These are phyloP conservation scores for Mnemiopsis leidyi DNA, from an alignment of 37 sponge, comb jelly and placozoan genomes.

Conservation along the genomic window DNA sequence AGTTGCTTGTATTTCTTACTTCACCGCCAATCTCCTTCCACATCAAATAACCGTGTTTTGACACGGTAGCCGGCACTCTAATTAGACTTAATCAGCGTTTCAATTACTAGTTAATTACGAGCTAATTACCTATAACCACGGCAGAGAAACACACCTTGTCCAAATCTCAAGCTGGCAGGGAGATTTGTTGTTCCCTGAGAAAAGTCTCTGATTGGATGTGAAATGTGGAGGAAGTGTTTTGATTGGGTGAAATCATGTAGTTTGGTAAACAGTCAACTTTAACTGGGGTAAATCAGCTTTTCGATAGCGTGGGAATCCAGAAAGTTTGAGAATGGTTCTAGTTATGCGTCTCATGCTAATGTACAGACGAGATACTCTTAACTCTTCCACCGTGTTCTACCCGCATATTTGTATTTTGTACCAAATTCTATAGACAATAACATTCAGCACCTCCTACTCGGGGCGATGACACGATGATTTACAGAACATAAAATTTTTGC, in stretches of 20 bases:
- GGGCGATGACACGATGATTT: too few relatives aligned
- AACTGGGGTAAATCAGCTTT: neutral
- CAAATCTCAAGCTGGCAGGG: neutral
- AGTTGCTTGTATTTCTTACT: neutral
- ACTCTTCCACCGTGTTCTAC: too few relatives aligned
- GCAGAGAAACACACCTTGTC: neutral
- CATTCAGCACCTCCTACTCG: too few relatives aligned
- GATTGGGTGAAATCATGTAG: neutral
- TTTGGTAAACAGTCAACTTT: neutral
- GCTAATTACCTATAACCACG: neutral
- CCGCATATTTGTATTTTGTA: too few relatives aligned
- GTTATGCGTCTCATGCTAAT: too few relatives aligned
- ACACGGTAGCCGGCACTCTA: neutral
- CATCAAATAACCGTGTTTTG: neutral
- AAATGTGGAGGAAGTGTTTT: neutral
- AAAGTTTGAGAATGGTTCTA: too few relatives aligned
- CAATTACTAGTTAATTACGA: too few relatives aligned
- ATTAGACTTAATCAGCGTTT: neutral
- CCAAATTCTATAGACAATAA: too few relatives aligned
- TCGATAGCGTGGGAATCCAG: neutral
- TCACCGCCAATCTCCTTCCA: neutral
- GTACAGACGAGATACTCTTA: too few relatives aligned
- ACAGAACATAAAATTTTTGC: too few relatives aligned
- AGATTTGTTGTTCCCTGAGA: neutral
- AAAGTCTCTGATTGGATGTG: neutral